Evolutionary conservation across 2,888 invertebrate genomes (phyloP), one percentile per base, ranked within the genome.

Genomic region (Odontocolon sp.): DNA sequence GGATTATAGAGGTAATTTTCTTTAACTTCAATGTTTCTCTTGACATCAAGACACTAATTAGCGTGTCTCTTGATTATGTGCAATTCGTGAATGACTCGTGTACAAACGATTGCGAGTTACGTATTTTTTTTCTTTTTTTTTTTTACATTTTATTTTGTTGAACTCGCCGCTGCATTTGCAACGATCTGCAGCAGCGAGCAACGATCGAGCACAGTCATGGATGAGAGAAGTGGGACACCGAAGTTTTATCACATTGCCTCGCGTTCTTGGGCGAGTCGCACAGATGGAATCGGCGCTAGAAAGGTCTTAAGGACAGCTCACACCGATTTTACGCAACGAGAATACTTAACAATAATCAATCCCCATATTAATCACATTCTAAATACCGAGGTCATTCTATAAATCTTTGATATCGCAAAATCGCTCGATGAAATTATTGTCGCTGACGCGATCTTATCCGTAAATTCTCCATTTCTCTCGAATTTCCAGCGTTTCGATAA

Each of bases 141-240:
- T n/a, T 6, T 45, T 47, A 26, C 28, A 63, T 50, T 50, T 4
- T 54, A 16, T n/a, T 33, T 21, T 9, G 47, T 59, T 40, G 26
- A 45, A 68, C 47, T 50, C 54, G 57, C 16, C 38, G 18, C n/a
- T 18, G 57, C 36, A 57, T 26, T 68, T 57, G 68, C 47, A 68
- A 14, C 23, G 67, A 47, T 45, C 47, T 45, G 36, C 23, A 28
- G 40, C 38, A 18, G 47, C 26, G 16, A 63, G 18, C 31, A 4
- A 4, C n/a, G 28, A 11, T 31, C 16, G 42, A 45, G 33, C 40
- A 2, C 57, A 8, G 47, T 36, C 68, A 33, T 33, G 66, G 66
- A 18, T 8, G 18, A 33, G 47, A 66, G 36, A 72, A 66, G 72
- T 72, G 72, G 72, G 72, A 72, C 72, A 72, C 50, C 50, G 52